Evolutionary conservation across 2,797 vertebrate genomes (phyloP), one percentile per base, ranked within the genome.

Genomic region (Leuciscus waleckii): DNA sequence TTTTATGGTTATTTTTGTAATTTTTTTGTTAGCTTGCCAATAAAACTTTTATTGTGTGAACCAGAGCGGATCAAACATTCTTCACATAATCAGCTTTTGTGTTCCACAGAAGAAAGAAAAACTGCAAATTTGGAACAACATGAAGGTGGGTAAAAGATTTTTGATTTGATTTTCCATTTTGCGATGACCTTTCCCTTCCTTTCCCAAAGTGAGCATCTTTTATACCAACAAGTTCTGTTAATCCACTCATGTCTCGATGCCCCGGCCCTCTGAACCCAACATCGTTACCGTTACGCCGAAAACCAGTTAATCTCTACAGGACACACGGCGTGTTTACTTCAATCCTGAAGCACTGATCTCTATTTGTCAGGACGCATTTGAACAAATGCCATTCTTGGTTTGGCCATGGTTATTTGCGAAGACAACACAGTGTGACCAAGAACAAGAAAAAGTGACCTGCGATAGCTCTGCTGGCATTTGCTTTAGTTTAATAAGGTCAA

Each of bases 401-500:
- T 35, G 49, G 76, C 58, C 32, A 7, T 32, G 58, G 1, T 37
- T 79, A 56, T 65, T 69, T 79, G 70, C 73, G 63, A 83, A 83
- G 76, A 71, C 23, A 73, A 61, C 68, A 84, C 21, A 75, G 32
- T 70, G 67, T 71, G 67, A 61, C 74, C 17, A 29, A 81, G 61
- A 32, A 81, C 63, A 68, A 70, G 32, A 58, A 26, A 46, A 54
- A 13, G 51, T 51, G 21, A 83, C 74, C 78, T 71, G 19, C 54
- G 41, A 67, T 26, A 79, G 90, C 88, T 85, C 41, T 70, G 85
- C 87, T 93, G 91, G 89, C 91, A 92, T 93, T 93, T 93, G 89
- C 89, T 88, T 85, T 90, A 86, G 81, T 87, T 91, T 92, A 92
- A 93, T 90, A 92, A 92, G 89, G 89, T 89, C 91, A 92, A 79